Evolutionary conservation across 2,113 vertebrate species (phyloP).

Genomic region (Hassar affinis): DNA sequence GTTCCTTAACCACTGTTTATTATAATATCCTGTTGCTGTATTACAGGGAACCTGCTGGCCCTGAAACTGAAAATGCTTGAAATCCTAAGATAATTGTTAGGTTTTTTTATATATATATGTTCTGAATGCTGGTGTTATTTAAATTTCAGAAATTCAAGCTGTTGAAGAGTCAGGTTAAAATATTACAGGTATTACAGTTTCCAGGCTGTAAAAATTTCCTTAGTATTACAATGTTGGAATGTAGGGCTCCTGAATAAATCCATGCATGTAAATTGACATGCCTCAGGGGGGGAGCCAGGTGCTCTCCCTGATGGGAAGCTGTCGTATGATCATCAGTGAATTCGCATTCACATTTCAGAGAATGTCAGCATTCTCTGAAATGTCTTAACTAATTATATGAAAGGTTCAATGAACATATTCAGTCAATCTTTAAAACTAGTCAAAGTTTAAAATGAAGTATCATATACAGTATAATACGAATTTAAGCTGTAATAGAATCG

Average conservation of each 20-base stretch:
- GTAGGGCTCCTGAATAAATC: no score
- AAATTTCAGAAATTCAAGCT: not conserved
- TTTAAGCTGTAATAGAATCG: not conserved
- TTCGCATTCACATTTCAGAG: no score
- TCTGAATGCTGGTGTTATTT: not conserved
- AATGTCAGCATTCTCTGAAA: no score
- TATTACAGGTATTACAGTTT: not conserved
- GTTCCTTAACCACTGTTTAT: not conserved
- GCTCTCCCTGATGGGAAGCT: no score
- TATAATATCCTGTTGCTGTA: not conserved
- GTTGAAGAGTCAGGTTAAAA: not conserved
- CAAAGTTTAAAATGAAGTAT: no score
- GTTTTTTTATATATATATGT: not conserved
- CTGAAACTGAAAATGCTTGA: not conserved
- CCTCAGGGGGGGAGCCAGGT: no score
- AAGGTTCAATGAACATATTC: no score
- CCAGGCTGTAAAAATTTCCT: not conserved
- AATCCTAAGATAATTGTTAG: not conserved
- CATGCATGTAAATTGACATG: no score
- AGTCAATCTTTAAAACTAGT: no score
- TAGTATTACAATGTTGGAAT: not conserved
- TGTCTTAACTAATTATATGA: no score
- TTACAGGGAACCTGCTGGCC: not conserved
- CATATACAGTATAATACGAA: not conserved
- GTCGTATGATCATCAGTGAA: no score